Conservation (phyloP, 1,140 invertebrate species). For the Kradibia gibbosae region DNA sequence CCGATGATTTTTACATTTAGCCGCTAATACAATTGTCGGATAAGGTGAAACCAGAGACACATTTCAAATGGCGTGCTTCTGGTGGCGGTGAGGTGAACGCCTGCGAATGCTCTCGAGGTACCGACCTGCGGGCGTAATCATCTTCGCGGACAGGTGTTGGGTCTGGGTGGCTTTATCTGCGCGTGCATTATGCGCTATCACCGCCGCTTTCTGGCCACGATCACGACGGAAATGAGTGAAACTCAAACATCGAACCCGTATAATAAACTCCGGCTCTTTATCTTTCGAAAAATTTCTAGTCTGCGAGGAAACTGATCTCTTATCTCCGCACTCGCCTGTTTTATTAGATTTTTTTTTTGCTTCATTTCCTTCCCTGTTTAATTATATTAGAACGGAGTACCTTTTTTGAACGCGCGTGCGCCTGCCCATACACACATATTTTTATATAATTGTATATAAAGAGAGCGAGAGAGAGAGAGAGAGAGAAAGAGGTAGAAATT, state of each 20-base stretch:
- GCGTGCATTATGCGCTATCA: constrained; percentile 3
- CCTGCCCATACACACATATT: too few species aligned
- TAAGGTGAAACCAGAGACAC: constrained; percentile 1
- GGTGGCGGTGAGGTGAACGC: not conserved
- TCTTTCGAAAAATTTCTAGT: not conserved
- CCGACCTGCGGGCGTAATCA: constrained; percentile 44
- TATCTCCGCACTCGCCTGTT: not conserved
- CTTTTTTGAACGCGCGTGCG: too few species aligned
- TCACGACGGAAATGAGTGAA: constrained; percentile 45
- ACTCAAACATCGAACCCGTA: constrained; percentile 37
- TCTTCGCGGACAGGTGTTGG: constrained; percentile 43
- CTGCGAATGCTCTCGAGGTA: constrained; percentile 12
- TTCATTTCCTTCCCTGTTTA: too few species aligned
- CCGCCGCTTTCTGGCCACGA: constrained; percentile 20
- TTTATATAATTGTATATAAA: too few species aligned
- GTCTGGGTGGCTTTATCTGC: constrained; percentile 37
- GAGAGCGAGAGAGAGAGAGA: too few species aligned
- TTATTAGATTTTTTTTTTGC: not conserved
- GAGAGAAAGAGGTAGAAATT: too few species aligned
- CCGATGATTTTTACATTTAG: not conserved
- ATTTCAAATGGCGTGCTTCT: not conserved
- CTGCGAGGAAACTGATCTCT: constrained; percentile 21
- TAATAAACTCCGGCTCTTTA: constrained; percentile 38
- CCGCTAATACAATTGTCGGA: not conserved
- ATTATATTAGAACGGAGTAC: too few species aligned